Conservation (phyloP, 2,888 invertebrate species). For the Melanostoma mellinum region DNA sequence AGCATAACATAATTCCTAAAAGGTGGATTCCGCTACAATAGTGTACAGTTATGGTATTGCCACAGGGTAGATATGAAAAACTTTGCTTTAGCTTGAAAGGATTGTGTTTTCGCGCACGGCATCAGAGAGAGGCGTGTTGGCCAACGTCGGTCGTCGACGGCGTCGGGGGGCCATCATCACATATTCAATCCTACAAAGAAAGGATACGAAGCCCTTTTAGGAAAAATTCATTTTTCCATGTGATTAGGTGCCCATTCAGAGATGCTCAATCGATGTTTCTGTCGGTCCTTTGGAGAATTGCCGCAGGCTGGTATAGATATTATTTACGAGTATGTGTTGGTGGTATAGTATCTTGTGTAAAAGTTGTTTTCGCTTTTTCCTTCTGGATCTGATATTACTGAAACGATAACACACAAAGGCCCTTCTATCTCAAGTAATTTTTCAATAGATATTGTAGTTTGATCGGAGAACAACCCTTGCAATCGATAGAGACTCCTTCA, state of each 20-base stretch:
- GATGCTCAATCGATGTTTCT: slow-evolving; percentile 45
- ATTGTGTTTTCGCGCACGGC: slow-evolving; percentile 17
- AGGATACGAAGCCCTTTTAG: slow-evolving; percentile 22
- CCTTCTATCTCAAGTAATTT: slow-evolving; percentile 36
- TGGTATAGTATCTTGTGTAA: neutral
- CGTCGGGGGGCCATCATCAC: too few relatives aligned
- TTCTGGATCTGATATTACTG: slow-evolving; percentile 37
- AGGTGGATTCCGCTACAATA: slow-evolving; percentile 44
- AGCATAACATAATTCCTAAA: slow-evolving; percentile 17
- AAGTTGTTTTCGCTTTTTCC: neutral
- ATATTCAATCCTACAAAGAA: neutral
- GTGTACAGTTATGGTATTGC: slow-evolving; percentile 30
- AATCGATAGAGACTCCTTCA: neutral
- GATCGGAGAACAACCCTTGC: slow-evolving; percentile 6
- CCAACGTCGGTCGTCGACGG: too few relatives aligned
- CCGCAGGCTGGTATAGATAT: slow-evolving; percentile 10
- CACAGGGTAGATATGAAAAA: slow-evolving; percentile 48
- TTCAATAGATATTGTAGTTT: slow-evolving; percentile 23
- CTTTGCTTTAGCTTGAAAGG: slow-evolving; percentile 4
- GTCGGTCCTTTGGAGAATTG: slow-evolving; percentile 30
- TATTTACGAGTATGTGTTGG: slow-evolving; percentile 1
- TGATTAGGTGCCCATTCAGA: slow-evolving; percentile 69
- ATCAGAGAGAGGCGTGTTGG: too few relatives aligned
- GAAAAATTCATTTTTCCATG: slow-evolving; percentile 66
- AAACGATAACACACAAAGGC: slow-evolving; percentile 18